Evolutionary conservation across 2,113 vertebrate species (phyloP).

Genomic region (Boleophthalmus pectinirostris): DNA sequence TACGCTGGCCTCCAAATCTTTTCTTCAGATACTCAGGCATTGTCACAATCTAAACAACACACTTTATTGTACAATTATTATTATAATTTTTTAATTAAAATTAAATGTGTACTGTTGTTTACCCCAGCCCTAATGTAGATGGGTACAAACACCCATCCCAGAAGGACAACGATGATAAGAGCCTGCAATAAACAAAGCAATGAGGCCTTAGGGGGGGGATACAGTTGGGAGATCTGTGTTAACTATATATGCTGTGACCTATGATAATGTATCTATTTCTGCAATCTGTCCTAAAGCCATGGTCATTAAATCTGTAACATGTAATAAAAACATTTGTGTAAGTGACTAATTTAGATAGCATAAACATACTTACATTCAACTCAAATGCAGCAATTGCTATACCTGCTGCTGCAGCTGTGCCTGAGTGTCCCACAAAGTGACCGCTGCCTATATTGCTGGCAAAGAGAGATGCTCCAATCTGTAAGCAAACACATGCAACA

Average conservation of each 20-base stretch:
- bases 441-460: conserved; percentile 96
- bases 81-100: neutral
- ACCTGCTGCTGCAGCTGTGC: conserved; percentile 85
- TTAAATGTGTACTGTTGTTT: conserved; percentile 52
- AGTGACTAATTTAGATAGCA: neutral
- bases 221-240: neutral
- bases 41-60: conserved; percentile 84
- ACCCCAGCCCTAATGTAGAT: conserved; percentile 97
- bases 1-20: conserved; percentile 91
- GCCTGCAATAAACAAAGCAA: conserved; percentile 77
- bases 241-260: neutral
- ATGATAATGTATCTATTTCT: neutral
- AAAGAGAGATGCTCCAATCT: conserved; percentile 96
- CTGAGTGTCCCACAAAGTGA: conserved; percentile 93
- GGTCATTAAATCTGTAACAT: conserved; percentile 9
- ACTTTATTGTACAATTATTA: neutral
- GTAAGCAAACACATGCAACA: neutral
- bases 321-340: conserved; percentile 22
- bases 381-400: conserved; percentile 90
- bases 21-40: conserved; percentile 97
- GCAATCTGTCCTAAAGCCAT: neutral
- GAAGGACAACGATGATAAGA: conserved; percentile 84
- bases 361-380: conserved; percentile 87
- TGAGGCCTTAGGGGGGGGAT: neutral
- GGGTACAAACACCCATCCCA: conserved; percentile 96